Evolutionary conservation across 2,113 vertebrate genomes (phyloP).

Genomic region (Apaloderma vittatum): DNA sequence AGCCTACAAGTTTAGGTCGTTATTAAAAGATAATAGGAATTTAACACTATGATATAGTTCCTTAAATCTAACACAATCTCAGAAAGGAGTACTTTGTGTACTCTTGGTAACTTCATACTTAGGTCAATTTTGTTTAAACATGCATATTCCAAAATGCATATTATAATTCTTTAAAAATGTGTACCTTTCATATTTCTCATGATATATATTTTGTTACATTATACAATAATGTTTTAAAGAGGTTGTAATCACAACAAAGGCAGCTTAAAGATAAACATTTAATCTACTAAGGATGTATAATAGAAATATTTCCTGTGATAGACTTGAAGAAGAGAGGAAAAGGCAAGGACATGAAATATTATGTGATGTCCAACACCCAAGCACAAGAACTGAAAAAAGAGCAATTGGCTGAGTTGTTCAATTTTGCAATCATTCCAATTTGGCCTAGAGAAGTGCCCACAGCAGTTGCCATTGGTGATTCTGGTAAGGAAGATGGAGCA

Average conservation of each 20-base stretch:
- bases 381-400: neutral
- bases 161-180: neutral
- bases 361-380: neutral
- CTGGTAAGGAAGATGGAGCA: neutral
- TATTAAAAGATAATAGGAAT: neutral
- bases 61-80: neutral
- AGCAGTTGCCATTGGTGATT: neutral
- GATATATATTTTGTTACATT: neutral
- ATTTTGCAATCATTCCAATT: neutral
- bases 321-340: neutral
- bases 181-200: neutral
- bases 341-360: neutral
- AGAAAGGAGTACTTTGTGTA: neutral
- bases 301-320: neutral
- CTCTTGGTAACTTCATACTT: neutral
- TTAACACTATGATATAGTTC: neutral
- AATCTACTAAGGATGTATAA: neutral
- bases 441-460: neutral
- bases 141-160: neutral
- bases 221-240: neutral
- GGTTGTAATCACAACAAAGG: neutral
- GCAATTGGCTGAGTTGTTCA: neutral
- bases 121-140: neutral
- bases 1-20: neutral
- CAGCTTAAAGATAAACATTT: neutral